These are phyloP conservation scores for Perognathus longimembris DNA, from an alignment of 2,113 vertebrate species.

Conservation along the genomic window DNA sequence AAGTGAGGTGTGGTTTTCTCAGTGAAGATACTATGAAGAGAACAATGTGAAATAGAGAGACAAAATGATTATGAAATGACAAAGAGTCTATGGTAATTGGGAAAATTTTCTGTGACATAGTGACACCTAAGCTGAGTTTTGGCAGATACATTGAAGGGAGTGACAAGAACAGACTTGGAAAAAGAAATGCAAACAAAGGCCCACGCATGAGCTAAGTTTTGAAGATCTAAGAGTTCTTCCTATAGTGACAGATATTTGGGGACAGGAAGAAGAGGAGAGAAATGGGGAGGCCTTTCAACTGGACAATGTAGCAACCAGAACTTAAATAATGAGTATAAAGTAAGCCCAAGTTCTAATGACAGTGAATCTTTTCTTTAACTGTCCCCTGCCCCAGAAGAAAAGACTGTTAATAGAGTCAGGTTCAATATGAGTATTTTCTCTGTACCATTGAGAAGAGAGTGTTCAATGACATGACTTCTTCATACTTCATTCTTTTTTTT, in stretches of 20 bases:
- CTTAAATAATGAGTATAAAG: background rate
- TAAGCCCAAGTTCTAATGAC: background rate
- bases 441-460: background rate
- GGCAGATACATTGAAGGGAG: background rate
- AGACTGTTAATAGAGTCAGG: background rate
- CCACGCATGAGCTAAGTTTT: background rate
- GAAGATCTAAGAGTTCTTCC: background rate
- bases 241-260: background rate
- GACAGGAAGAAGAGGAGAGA: background rate
- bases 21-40: background rate
- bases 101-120: background rate
- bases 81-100: background rate
- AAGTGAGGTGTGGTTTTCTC: background rate
- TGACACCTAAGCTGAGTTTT: background rate
- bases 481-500: too few relatives aligned
- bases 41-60: background rate
- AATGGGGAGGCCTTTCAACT: background rate
- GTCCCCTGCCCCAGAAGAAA: background rate
- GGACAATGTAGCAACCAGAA: background rate
- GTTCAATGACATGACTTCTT: background rate
- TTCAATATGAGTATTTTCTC: background rate
- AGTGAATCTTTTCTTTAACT: background rate
- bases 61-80: background rate
- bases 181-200: background rate
- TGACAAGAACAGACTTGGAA: background rate